Evolutionary conservation across 2,888 invertebrate species (phyloP).

Genomic region (Nomada hirtipes): DNA sequence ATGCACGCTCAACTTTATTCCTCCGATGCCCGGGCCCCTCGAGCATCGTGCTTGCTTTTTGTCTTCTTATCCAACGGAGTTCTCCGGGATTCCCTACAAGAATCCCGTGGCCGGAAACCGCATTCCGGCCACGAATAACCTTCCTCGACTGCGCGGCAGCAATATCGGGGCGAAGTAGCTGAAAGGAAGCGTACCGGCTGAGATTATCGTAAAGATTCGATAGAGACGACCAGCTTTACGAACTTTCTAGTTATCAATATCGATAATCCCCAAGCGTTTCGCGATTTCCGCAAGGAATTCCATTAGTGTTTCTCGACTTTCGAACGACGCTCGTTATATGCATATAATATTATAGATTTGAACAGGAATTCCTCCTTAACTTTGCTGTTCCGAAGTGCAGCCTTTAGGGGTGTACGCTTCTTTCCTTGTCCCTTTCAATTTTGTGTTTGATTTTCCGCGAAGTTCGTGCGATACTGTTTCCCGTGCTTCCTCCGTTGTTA

Average conservation of each 20-base stretch:
- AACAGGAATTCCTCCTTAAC: neutral
- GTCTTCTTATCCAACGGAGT: conserved; percentile 37
- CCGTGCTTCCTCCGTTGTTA: too few relatives aligned
- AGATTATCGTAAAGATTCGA: conserved; percentile 45
- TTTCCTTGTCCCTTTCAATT: neutral
- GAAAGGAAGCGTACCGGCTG: conserved; percentile 43
- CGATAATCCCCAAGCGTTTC: conserved; percentile 28
- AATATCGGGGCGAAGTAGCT: conserved; percentile 35
- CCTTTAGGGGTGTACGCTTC: too few relatives aligned
- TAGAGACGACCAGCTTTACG: conserved; percentile 36
- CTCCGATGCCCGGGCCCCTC: conserved; percentile 36
- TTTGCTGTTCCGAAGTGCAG: neutral
- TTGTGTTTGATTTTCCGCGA: neutral
- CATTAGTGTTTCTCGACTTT: conserved; percentile 24
- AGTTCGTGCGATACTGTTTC: too few relatives aligned
- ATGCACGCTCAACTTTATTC: conserved; percentile 67
- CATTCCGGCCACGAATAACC: conserved; percentile 51
- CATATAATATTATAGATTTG: neutral
- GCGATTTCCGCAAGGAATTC: conserved; percentile 31
- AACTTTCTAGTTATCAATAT: conserved; percentile 18
- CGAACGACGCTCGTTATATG: neutral
- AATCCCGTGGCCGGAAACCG: conserved; percentile 46
- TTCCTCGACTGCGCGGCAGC: conserved; percentile 8
- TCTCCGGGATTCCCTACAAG: conserved; percentile 28
- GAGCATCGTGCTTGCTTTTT: conserved; percentile 36